Base-by-base conservation (phyloP, 2,113 vertebrate genomes). In the Brachypteracias leptosomus region DNA sequence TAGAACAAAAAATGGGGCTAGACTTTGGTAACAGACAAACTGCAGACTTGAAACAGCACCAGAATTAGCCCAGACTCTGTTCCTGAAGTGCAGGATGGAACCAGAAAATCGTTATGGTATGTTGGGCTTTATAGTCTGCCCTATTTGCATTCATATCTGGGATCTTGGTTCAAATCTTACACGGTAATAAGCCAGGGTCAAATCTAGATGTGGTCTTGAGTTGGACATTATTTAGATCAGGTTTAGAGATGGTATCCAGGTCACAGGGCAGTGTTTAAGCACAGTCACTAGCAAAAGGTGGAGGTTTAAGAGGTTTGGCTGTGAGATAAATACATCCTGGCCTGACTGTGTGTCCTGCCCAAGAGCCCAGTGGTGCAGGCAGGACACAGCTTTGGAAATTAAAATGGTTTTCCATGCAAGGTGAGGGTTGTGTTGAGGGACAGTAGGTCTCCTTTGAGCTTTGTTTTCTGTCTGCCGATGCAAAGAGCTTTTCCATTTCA, bases 351-450 rank as follows among this genome's bases (percentile, higher is more conserved):
- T 21, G 52, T n/a, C 58, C 18, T 82, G 36, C 40, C n/a, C 31
- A 57, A 35, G 47, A 57, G 20, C 29, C 19, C 33, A 11, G 11
- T 21, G 54, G 35, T 26, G 28, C 42, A 65, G 51, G 25, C 35
- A 82, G 24, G 40, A n/a, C 25, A 28, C 0, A 3, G 9, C 10
- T 66, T 29, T 42, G 46, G 78, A 79, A 76, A 54, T 35, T 4
- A 42, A 66, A 65, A 26, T 25, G 4, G 3, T 68, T 65, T 24
- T 15, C n/a, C 36, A 11, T 40, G 44, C 17, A 29, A 28, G 51
- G 33, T 42, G 40, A 68, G 11, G 31, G 22, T 46, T 70, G 20
- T 59, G 20, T 36, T 0, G 0, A 72, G 35, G 40, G 38, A 52
- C 11, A 25, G 44, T 5, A 42, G 26, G 15, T 52, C 16, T 81